These are phyloP conservation scores for Protaetia brevitarsis DNA, from an alignment of 1,140 invertebrate genomes.

Conservation along the genomic window DNA sequence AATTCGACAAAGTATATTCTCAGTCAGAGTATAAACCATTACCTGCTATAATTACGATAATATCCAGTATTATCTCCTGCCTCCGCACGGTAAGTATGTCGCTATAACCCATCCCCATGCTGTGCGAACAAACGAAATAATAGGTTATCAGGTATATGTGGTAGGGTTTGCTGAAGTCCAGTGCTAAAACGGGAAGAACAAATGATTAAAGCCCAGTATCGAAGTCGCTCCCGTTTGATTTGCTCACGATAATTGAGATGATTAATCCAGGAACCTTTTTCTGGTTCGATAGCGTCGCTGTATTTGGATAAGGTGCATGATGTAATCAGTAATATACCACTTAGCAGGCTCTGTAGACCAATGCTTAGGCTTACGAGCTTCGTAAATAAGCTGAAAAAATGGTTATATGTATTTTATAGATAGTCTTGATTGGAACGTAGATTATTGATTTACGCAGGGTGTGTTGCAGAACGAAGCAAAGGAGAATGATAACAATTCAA, in stretches of 20 bases:
- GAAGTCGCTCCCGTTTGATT: background rate
- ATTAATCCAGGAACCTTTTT: background rate
- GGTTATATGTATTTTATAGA: background rate
- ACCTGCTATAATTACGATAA: slow-evolving; percentile 21
- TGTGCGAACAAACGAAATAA: slow-evolving; percentile 8
- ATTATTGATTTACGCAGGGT: background rate
- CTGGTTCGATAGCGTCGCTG: background rate
- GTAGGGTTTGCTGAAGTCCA: background rate
- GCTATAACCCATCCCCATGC: slow-evolving; percentile 9
- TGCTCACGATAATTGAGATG: background rate
- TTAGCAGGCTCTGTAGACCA: background rate
- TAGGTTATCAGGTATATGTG: slow-evolving; percentile 14
- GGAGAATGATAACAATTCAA: too few relatives aligned
- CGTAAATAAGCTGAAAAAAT: slow-evolving; percentile 1
- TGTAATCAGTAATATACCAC: background rate
- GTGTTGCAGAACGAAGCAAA: too few relatives aligned
- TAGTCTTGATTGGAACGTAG: background rate
- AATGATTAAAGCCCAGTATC: background rate
- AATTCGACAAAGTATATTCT: too few relatives aligned
- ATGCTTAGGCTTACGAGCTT: background rate
- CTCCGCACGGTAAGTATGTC: background rate
- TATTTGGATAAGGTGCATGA: background rate
- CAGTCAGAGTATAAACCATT: background rate
- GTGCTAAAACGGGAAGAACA: background rate
- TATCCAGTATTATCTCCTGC: slow-evolving; percentile 20